Conservation (phyloP, 1,140 invertebrate genomes). For the Tigriopus japonicus region DNA sequence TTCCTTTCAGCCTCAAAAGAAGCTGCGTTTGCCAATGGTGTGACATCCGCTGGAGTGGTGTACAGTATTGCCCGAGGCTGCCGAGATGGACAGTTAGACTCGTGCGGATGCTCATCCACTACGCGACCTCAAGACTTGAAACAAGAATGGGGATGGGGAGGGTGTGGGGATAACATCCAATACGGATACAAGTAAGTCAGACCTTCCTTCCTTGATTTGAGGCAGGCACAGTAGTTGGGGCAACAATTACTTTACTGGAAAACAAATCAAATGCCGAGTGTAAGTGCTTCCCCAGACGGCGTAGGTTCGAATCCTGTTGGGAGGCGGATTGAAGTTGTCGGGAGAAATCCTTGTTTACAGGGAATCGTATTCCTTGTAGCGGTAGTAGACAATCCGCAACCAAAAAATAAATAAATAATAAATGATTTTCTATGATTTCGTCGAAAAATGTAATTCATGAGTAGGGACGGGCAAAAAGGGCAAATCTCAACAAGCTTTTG, state of each 20-base stretch:
- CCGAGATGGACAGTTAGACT: conserved; percentile 63
- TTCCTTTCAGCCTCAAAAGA: conserved; percentile 58
- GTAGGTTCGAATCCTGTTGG: too few species aligned
- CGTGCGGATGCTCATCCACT: conserved; percentile 66
- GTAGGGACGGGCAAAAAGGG: too few species aligned
- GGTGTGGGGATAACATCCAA: conserved; percentile 83
- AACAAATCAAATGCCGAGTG: too few species aligned
- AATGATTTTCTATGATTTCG: too few species aligned
- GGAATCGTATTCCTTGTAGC: too few species aligned
- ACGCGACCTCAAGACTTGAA: conserved; percentile 55
- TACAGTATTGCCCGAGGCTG: conserved; percentile 67
- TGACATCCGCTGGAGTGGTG: conserved; percentile 69
- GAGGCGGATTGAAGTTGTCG: too few species aligned
- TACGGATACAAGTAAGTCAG: conserved; percentile 73
- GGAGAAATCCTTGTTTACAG: too few species aligned
- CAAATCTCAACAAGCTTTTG: too few species aligned
- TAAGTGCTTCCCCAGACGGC: too few species aligned
- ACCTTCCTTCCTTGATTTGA: too few species aligned
- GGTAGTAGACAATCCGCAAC: too few species aligned
- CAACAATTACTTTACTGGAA: not conserved
- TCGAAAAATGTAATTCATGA: too few species aligned
- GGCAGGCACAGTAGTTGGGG: not conserved
- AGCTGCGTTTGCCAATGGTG: conserved; percentile 71
- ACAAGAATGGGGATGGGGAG: conserved; percentile 87
- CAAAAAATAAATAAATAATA: not conserved